A percentile compares a stretch with the other conserved stretches of the same genome.
These are phyloP conservation scores for Gymnopithys bicolor DNA, from an alignment of 2,797 vertebrate species.

Conservation along the genomic window DNA sequence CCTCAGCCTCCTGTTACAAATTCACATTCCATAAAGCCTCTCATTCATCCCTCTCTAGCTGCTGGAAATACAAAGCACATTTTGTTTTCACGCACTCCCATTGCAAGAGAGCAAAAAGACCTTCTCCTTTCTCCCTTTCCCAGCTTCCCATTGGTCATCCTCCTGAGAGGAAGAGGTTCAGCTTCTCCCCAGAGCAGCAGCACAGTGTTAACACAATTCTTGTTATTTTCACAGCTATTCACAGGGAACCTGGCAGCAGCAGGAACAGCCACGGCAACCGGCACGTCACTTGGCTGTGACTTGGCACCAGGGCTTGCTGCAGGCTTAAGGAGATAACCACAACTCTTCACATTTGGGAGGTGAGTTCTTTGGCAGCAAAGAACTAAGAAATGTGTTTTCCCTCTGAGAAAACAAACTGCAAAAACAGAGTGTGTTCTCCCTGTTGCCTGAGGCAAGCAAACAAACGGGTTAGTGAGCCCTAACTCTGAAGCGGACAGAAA, in stretches of 20 bases:
- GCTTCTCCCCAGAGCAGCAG: constrained; percentile 37
- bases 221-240: constrained; percentile 56
- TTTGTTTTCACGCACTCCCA: neutral
- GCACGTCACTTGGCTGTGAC: neutral
- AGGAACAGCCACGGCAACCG: neutral
- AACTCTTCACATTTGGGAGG: constrained; percentile 52
- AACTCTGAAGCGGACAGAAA: constrained; percentile 34
- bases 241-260: constrained; percentile 20
- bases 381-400: neutral
- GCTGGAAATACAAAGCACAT: neutral
- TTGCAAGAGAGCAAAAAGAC: neutral
- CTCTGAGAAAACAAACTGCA: constrained; percentile 4
- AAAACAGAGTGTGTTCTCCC: neutral
- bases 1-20: neutral
- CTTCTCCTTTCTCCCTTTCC: neutral
- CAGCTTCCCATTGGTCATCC: neutral
- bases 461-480: neutral
- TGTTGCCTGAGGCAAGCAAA: constrained; percentile 13
- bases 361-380: constrained; percentile 18
- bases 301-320: constrained; percentile 17
- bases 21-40: neutral
- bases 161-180: neutral
- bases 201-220: constrained; percentile 14
- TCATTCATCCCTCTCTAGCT: neutral
- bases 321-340: neutral